A percentile compares a stretch with the other conserved stretches of the same genome.
Evolutionary conservation across 2,113 vertebrate species (phyloP).

Genomic region (Prietella phreatophila): DNA sequence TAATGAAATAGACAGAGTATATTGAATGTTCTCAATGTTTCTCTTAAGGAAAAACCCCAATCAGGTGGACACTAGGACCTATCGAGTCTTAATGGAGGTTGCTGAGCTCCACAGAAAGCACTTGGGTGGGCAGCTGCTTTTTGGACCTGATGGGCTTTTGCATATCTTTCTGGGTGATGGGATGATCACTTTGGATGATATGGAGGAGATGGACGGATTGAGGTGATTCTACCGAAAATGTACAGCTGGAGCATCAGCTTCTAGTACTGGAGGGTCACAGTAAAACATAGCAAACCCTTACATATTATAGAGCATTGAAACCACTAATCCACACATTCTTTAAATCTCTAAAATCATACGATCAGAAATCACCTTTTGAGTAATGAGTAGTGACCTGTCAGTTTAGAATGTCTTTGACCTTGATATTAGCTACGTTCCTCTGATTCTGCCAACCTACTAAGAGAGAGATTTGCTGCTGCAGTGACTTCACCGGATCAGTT

Average conservation of each 20-base stretch:
- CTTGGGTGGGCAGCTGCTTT: slow-evolving; percentile 91
- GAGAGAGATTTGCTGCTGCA: slow-evolving; percentile 59
- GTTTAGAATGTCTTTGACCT: not conserved
- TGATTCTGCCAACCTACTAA: slow-evolving; percentile 18
- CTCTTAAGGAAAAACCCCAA: slow-evolving; percentile 88
- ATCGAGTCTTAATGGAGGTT: slow-evolving; percentile 90
- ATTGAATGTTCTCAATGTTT: slow-evolving; percentile 7
- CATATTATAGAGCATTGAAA: not conserved
- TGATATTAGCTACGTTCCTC: not conserved
- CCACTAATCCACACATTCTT: not conserved
- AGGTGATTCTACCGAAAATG: slow-evolving; percentile 67
- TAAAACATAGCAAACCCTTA: not conserved
- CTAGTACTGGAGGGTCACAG: not conserved
- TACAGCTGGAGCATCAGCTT: not conserved
- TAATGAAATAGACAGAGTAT: not conserved
- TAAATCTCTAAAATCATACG: not conserved
- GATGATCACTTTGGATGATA: slow-evolving; percentile 98
- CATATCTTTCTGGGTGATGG: slow-evolving; percentile 95
- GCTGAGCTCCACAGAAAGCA: slow-evolving; percentile 95
- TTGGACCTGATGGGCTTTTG: slow-evolving; percentile 87
- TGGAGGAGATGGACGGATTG: slow-evolving; percentile 99
- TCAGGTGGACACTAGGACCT: slow-evolving; percentile 87
- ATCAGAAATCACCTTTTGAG: too few relatives aligned
- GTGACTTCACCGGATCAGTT: slow-evolving; percentile 98
- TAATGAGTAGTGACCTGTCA: not conserved